These are phyloP conservation scores for Adoxophyes honmai DNA, from an alignment of 1,140 invertebrate genomes.

Conservation along the genomic window DNA sequence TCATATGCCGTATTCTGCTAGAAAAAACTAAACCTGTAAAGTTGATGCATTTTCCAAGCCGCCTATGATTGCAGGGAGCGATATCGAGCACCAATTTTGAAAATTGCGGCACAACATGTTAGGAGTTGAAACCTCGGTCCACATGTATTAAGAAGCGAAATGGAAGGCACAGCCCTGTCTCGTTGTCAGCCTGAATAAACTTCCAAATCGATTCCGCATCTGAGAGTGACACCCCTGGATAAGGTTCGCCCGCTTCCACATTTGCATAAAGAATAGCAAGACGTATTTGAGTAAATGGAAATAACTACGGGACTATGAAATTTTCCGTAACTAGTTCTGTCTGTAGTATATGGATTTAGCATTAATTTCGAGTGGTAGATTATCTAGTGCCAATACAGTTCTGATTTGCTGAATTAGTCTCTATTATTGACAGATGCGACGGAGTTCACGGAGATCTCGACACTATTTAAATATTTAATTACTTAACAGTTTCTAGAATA, in stretches of 20 bases:
- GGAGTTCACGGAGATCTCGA: no score
- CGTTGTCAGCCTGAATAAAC: constrained; percentile 71
- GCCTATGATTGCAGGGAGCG: neutral
- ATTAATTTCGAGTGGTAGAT: neutral
- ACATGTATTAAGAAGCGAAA: constrained; percentile 37
- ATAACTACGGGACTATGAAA: constrained; percentile 22
- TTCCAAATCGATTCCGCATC: constrained; percentile 70
- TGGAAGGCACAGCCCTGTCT: constrained; percentile 44
- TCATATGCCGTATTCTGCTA: no score
- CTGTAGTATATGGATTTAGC: neutral
- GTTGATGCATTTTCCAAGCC: neutral
- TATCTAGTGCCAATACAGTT: no score
- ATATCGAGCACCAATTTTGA: constrained; percentile 3
- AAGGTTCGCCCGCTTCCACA: constrained; percentile 60
- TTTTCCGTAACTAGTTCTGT: neutral
- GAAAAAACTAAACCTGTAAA: no score
- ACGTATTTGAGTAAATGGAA: constrained; percentile 23
- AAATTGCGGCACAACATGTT: constrained; percentile 14
- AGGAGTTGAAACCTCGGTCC: constrained; percentile 26
- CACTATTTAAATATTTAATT: no score
- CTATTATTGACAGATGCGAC: no score
- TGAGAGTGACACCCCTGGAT: constrained; percentile 68
- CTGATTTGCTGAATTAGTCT: no score
- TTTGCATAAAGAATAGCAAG: constrained; percentile 68
- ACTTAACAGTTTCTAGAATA: no score